Percentiles rank a stretch among this genome's conserved stretches.
Conservation (phyloP, 2,113 vertebrate species). For the Isurus oxyrinchus region DNA sequence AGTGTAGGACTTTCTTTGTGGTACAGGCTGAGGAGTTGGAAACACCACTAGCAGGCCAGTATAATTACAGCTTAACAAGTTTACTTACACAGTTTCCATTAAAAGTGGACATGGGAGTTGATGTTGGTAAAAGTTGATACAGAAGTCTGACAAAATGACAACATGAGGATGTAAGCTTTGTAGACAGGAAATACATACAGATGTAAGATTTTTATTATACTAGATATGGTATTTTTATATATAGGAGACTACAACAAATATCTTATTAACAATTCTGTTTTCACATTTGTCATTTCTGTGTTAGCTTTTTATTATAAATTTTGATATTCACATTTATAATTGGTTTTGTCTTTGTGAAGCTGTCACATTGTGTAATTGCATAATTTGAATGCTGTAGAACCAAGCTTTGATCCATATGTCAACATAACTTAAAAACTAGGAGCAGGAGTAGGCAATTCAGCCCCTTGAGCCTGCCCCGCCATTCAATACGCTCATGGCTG, state of each 20-base stretch:
- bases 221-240: background rate
- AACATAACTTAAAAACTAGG: no score
- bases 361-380: background rate
- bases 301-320: background rate
- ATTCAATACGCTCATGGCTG: no score
- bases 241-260: background rate
- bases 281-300: background rate
- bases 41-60: background rate
- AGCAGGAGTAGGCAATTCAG: no score
- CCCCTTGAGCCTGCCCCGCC: no score
- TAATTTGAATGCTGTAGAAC: background rate
- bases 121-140: background rate
- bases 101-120: background rate
- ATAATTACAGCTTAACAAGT: background rate
- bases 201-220: background rate
- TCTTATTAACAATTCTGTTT: background rate
- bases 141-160: background rate
- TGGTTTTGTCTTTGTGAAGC: background rate
- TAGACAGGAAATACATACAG: background rate
- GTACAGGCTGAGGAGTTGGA: background rate
- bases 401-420: background rate
- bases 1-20: background rate
- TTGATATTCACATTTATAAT: background rate
- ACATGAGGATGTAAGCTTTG: background rate
- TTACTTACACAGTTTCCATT: background rate